Base-by-base conservation (phyloP, 2,113 vertebrate genomes). In the Paedocypris sp. region DNA sequence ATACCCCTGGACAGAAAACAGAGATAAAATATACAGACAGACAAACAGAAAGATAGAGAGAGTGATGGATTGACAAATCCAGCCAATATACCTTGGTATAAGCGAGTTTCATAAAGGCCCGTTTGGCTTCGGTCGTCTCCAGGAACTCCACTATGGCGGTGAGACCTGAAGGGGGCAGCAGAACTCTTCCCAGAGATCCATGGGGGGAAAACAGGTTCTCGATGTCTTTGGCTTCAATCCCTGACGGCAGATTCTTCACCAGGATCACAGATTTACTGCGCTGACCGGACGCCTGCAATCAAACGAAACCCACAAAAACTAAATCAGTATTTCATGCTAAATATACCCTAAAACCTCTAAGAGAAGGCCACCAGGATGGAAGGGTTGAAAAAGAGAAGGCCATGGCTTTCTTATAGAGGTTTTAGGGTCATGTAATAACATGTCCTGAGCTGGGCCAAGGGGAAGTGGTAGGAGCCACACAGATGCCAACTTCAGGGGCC, bases 71-170 rank as follows among this genome's bases (percentile, higher is more conserved):
- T 46, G 5, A 12, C 6, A 43, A 16, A 38, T 16, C 22, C 19
- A 22, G 16, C 18, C 18, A n/a, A 57, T 13, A 4, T 60, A 98
- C 95, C 90, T 87, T 98, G 67, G 90, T 86, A 74, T 98, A 99
- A n/a, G 94, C 93, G 66, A 98, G 82, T 20, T 73, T 88, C 12
- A 78, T 84, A 77, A 97, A 98, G 0, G 91, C 93, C 35, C 73
- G 86, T 60, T 95, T 95, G 11, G 93, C 94, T 78, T 98, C 93
- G 0, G 87, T 81, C 1, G 88, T 85, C 73, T 94, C 93, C 66
- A 95, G 77, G 75, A 94, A 98, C 77, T 99, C 95, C 31, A 96
- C 77, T 1, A 98, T 79, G 54, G 91, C 93, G 0, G 91, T 97
- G 74, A 97, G 66, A 0, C 94, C 94, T 0, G 92, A 90, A 8